These are phyloP conservation scores for Aptenodytes patagonicus DNA, from an alignment of 2,113 vertebrate genomes.

Conservation along the genomic window DNA sequence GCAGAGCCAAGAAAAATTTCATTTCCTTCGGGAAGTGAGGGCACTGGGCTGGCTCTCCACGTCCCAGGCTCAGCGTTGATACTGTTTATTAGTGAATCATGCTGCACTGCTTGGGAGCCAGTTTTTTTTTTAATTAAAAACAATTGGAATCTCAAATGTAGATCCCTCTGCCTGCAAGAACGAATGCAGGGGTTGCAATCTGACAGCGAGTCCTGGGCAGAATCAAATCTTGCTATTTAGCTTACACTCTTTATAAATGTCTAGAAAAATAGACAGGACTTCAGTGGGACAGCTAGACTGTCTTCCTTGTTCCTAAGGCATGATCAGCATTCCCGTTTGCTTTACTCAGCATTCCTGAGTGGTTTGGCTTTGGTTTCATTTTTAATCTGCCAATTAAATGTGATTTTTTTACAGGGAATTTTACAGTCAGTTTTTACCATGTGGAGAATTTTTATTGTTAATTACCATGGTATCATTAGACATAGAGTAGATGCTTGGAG, in stretches of 20 bases:
- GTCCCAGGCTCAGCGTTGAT: accelerated
- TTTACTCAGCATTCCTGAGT: neutral
- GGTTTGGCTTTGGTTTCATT: neutral
- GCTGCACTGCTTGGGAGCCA: neutral
- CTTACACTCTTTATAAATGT: neutral
- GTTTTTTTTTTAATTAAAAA: neutral
- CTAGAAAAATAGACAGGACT: neutral
- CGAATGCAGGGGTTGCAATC: neutral
- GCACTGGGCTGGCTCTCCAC: neutral
- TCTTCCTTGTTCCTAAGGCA: neutral
- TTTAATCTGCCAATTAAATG: neutral
- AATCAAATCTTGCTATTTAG: neutral
- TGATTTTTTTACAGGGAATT: neutral
- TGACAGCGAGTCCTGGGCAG: neutral
- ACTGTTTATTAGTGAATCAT: neutral
- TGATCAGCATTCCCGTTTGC: neutral
- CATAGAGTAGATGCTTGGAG: neutral
- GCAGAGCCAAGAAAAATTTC: accelerated
- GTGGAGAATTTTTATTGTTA: neutral
- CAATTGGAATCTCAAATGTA: neutral
- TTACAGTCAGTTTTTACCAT: neutral
- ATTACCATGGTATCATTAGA: neutral
- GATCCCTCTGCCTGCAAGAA: neutral
- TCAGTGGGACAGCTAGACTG: neutral
- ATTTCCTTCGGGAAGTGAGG: neutral